Conservation (phyloP, 2,888 invertebrate species). For the Orchestes rusci region DNA sequence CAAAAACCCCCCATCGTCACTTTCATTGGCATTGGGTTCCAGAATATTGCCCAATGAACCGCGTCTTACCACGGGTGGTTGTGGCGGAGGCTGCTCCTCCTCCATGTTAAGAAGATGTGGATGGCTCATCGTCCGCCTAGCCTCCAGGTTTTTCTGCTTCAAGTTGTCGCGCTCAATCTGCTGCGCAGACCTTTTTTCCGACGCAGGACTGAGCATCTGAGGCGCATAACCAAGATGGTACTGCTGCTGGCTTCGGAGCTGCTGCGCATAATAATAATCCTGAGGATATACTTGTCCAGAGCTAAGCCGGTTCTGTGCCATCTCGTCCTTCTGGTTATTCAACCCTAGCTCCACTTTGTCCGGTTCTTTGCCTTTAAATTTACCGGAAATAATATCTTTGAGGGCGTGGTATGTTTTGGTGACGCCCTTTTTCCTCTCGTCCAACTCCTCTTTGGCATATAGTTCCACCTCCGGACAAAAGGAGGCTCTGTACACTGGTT, state of each 20-base stretch:
- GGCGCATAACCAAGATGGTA: too few relatives aligned
- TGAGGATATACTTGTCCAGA: constrained; percentile 13
- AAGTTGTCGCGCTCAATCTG: constrained; percentile 55
- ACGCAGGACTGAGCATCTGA: too few relatives aligned
- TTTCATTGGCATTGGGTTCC: constrained; percentile 39
- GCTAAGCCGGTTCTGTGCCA: too few relatives aligned
- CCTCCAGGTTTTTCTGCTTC: constrained; percentile 52
- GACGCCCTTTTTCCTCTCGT: constrained; percentile 51
- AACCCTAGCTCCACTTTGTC: too few relatives aligned
- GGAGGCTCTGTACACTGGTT: constrained; percentile 47
- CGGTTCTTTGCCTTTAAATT: constrained; percentile 63
- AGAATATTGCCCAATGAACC: constrained; percentile 57
- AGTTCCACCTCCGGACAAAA: constrained; percentile 50
- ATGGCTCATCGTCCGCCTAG: constrained; percentile 57
- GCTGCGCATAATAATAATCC: constrained; percentile 31
- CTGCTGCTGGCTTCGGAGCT: constrained; percentile 41
- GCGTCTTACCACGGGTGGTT: constrained; percentile 39
- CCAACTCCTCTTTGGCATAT: constrained; percentile 32
- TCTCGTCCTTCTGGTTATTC: too few relatives aligned
- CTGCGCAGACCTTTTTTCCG: constrained; percentile 54
- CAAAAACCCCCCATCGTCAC: constrained; percentile 54
- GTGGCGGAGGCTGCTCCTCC: constrained; percentile 1
- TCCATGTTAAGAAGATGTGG: constrained; percentile 45
- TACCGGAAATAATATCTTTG: constrained; percentile 76
- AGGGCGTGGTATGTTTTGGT: constrained; percentile 75